These are phyloP conservation scores for Drosophila auraria DNA, from an alignment of 1,140 invertebrate genomes.

Conservation along the genomic window DNA sequence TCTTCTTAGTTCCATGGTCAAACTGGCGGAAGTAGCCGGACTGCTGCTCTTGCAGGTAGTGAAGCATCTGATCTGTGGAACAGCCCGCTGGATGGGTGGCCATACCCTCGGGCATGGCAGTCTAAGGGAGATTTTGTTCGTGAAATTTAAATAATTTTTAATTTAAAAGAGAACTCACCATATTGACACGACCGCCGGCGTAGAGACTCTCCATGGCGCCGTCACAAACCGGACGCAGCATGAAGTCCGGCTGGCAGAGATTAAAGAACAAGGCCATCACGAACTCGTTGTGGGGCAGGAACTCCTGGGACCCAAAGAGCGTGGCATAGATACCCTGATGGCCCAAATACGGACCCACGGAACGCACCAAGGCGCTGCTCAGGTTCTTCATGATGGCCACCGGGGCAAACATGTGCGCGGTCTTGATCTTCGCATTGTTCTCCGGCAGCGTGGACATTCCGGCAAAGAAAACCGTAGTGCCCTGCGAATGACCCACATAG, in stretches of 20 bases:
- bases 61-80: conserved; percentile 86
- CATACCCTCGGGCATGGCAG: conserved; percentile 82
- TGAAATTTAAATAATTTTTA: background rate
- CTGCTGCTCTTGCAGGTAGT: conserved; percentile 86
- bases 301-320: conserved; percentile 84
- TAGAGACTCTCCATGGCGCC: conserved; percentile 12
- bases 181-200: conserved; percentile 44
- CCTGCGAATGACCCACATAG: conserved; percentile 89
- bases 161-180: conserved; percentile 29
- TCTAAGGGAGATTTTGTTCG: conserved; percentile 50
- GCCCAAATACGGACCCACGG: conserved; percentile 61
- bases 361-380: conserved; percentile 69
- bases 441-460: conserved; percentile 86
- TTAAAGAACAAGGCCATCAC: conserved; percentile 62
- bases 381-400: conserved; percentile 85
- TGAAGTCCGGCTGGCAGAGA: conserved; percentile 85
- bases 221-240: conserved; percentile 50
- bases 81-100: conserved; percentile 86
- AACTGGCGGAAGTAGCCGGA: conserved; percentile 79
- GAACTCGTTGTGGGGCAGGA: conserved; percentile 65
- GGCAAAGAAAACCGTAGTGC: conserved; percentile 87
- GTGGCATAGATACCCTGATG: conserved; percentile 74
- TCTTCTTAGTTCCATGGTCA: conserved; percentile 85
- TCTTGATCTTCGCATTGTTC: conserved; percentile 87
- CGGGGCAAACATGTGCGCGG: conserved; percentile 87